These are phyloP conservation scores for Pangasius krempfi DNA, from an alignment of 2,797 vertebrate genomes.

Conservation along the genomic window DNA sequence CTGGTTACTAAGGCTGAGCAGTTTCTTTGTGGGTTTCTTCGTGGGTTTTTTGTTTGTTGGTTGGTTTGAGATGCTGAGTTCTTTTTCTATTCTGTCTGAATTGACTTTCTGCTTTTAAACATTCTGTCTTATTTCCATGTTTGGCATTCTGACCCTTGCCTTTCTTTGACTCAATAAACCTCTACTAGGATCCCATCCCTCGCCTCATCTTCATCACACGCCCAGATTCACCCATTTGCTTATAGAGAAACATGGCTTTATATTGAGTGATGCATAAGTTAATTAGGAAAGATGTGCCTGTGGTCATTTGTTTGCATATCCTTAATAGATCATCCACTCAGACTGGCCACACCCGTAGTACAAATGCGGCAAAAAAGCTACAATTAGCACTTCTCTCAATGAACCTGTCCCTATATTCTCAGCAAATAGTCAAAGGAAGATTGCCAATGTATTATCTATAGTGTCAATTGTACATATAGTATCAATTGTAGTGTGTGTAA, in stretches of 20 bases:
- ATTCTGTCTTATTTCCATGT: too few relatives aligned
- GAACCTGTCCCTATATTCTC: too few relatives aligned
- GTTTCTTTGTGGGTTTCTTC: not conserved
- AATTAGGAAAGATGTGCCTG: not conserved
- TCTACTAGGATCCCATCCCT: not conserved
- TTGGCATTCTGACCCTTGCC: too few relatives aligned
- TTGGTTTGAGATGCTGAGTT: too few relatives aligned
- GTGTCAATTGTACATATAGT: not conserved
- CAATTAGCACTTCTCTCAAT: not conserved
- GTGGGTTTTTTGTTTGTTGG: too few relatives aligned
- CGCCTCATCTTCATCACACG: too few relatives aligned
- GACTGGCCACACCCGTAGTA: not conserved
- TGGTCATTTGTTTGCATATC: not conserved
- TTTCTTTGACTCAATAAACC: not conserved
- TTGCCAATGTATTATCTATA: not conserved
- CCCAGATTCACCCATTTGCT: not conserved
- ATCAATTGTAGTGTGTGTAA: slow-evolving; percentile 29
- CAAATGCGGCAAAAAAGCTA: too few relatives aligned
- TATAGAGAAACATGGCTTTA: not conserved
- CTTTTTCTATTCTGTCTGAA: too few relatives aligned
- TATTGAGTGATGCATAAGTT: not conserved
- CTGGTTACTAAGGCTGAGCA: too few relatives aligned
- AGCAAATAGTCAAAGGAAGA: not conserved
- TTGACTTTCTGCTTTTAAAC: too few relatives aligned
- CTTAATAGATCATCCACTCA: too few relatives aligned